A percentile compares a stretch with the other conserved stretches of the same genome.
Conservation (phyloP, 2,113 vertebrate genomes). For the Gymnorhina tibicen region DNA sequence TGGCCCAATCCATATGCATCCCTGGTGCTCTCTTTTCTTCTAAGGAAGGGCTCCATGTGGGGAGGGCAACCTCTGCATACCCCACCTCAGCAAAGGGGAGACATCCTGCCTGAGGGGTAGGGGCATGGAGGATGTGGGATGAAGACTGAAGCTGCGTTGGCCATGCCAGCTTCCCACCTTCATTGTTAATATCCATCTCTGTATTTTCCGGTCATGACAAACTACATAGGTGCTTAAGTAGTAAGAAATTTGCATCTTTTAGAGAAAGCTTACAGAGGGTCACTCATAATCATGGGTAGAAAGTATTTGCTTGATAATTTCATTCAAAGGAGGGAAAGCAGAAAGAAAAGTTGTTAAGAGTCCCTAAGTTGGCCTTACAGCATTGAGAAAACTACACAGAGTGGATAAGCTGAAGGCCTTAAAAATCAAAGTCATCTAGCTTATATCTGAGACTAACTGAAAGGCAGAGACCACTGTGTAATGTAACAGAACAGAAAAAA, state of each 20-base stretch:
- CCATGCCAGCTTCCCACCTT: not conserved
- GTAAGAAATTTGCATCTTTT: not conserved
- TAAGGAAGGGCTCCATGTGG: not conserved
- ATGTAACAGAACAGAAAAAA: not conserved
- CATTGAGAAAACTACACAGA: not conserved
- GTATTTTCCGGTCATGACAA: not conserved
- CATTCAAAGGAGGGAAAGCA: not conserved
- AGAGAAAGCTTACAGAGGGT: not conserved
- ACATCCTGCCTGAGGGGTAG: not conserved
- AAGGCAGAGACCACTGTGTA: not conserved
- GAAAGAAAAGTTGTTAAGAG: not conserved
- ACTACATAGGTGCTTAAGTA: rapidly evolving
- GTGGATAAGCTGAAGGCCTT: not conserved
- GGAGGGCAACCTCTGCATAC: not conserved
- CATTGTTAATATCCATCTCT: not conserved
- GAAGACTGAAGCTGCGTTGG: not conserved
- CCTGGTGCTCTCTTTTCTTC: not conserved
- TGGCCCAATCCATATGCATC: not conserved
- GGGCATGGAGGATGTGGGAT: not conserved
- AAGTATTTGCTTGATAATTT: not conserved
- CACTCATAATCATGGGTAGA: rapidly evolving
- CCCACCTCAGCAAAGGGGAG: not conserved
- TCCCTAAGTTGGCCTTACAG: not conserved
- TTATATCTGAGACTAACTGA: not conserved
- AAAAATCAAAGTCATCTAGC: not conserved